phyloP scores from a whole-genome alignment of 2,113 vertebrate genomes.

The Oryzias curvinotus region DNA sequence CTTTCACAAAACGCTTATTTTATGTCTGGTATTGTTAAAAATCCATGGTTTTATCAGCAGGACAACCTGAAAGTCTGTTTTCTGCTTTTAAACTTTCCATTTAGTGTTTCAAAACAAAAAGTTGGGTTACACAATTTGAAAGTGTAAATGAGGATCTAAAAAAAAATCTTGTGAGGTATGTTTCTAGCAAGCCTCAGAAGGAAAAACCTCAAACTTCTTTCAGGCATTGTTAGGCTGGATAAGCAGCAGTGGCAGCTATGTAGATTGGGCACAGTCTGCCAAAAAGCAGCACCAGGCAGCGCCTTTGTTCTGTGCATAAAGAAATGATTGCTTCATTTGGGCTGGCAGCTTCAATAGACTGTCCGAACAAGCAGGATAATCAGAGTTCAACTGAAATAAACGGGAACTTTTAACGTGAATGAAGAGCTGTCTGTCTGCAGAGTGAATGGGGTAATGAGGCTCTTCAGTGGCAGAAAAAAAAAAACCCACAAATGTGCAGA shows the following conservation, averaged over 20 bases:
- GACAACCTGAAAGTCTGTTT: too few relatives aligned
- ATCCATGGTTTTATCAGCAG: too few relatives aligned
- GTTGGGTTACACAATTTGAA: background rate
- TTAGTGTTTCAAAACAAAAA: too few relatives aligned
- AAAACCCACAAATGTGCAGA: slow-evolving; percentile 2
- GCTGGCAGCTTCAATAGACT: slow-evolving; percentile 60
- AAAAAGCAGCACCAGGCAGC: slow-evolving; percentile 66
- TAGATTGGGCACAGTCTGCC: slow-evolving; percentile 57
- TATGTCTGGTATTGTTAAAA: too few relatives aligned
- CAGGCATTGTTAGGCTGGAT: slow-evolving; percentile 43
- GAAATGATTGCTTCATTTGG: slow-evolving; percentile 73
- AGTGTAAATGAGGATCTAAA: background rate
- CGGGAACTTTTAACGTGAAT: slow-evolving; percentile 63
- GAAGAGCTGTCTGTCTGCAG: slow-evolving; percentile 58
- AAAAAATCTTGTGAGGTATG: slow-evolving; percentile 1
- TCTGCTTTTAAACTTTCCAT: too few relatives aligned
- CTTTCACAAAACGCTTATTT: too few relatives aligned
- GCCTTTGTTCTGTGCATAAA: slow-evolving; percentile 68
- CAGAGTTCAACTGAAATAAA: slow-evolving; percentile 64
- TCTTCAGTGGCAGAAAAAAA: slow-evolving; percentile 50
- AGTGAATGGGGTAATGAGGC: slow-evolving; percentile 58
- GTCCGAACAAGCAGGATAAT: slow-evolving; percentile 64
- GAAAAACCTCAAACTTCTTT: slow-evolving; percentile 55
- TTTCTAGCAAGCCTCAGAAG: slow-evolving; percentile 12
- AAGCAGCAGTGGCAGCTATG: slow-evolving; percentile 53